Conservation (phyloP, 2,888 invertebrate species). For the Melieria crassipennis region DNA sequence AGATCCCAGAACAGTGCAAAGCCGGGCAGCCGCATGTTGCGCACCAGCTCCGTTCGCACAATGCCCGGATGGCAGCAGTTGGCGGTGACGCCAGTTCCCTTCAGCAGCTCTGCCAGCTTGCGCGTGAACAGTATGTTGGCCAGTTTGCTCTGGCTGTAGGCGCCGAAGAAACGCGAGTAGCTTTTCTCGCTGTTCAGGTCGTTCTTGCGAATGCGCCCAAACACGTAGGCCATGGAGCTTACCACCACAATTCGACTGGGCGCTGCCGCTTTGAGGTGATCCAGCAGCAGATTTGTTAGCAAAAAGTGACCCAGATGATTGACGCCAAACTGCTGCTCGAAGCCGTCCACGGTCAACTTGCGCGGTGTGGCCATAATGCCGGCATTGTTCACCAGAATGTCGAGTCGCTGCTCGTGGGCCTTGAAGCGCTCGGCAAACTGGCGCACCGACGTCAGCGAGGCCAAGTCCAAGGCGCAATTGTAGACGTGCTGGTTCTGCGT, state of each 20-base stretch:
- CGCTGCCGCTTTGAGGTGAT: slow-evolving; percentile 69
- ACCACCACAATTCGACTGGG: slow-evolving; percentile 82
- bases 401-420: slow-evolving; percentile 66
- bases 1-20: slow-evolving; percentile 50
- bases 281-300: slow-evolving; percentile 70
- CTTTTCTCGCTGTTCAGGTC: slow-evolving; percentile 77
- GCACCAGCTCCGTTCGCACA: slow-evolving; percentile 78
- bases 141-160: slow-evolving; percentile 81
- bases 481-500: slow-evolving; percentile 78
- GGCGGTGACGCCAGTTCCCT: slow-evolving; percentile 72
- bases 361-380: slow-evolving; percentile 67
- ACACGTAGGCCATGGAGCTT: slow-evolving; percentile 75
- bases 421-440: slow-evolving; percentile 67
- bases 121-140: slow-evolving; percentile 81
- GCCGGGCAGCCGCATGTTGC: slow-evolving; percentile 59
- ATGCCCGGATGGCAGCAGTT: slow-evolving; percentile 81
- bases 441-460: slow-evolving; percentile 69
- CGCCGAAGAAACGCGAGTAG: slow-evolving; percentile 72
- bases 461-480: slow-evolving; percentile 69
- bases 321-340: slow-evolving; percentile 70
- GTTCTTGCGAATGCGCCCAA: slow-evolving; percentile 75
- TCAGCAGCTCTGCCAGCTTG: slow-evolving; percentile 73
- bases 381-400: slow-evolving; percentile 72
- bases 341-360: slow-evolving; percentile 67
- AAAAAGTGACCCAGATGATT: slow-evolving; percentile 74